Percentiles rank a stretch among this genome's conserved stretches.
These are phyloP conservation scores for Myrmophylax atrothorax DNA, from an alignment of 2,113 vertebrate genomes.

Conservation along the genomic window DNA sequence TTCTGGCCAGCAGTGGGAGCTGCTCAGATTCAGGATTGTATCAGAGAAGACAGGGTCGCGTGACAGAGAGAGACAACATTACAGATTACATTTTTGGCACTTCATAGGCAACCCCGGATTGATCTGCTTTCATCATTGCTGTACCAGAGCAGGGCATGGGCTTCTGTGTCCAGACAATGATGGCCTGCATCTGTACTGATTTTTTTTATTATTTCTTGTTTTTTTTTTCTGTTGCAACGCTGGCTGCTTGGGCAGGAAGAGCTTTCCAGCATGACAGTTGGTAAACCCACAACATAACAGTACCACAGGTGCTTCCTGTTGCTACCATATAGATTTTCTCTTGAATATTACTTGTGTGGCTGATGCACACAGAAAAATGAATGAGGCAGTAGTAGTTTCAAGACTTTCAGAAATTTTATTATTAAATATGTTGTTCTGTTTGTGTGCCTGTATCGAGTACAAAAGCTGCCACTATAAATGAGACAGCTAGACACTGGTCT, in stretches of 20 bases:
- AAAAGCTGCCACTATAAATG: not conserved
- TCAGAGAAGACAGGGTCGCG: not conserved
- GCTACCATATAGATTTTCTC: not conserved
- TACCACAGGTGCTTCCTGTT: not conserved
- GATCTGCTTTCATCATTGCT: not conserved
- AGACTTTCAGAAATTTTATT: not conserved
- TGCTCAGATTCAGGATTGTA: not conserved
- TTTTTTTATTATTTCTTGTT: not conserved
- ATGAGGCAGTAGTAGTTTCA: not conserved
- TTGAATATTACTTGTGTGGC: not conserved
- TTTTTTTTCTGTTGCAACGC: not conserved
- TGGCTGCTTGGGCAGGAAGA: not conserved
- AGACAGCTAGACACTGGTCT: not conserved
- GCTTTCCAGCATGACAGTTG: not conserved
- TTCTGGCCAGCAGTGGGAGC: not conserved
- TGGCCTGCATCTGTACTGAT: not conserved
- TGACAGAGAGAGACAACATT: not conserved
- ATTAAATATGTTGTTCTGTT: not conserved
- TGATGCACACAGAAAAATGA: not conserved
- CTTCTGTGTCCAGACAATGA: not conserved
- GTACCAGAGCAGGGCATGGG: not conserved
- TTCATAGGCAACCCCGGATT: not conserved
- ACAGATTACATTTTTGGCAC: not conserved
- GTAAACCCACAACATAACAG: not conserved
- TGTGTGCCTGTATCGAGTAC: not conserved